Evolutionary conservation across 1,140 invertebrate genomes (phyloP).

Genomic region (Drosophila punjabiensis): DNA sequence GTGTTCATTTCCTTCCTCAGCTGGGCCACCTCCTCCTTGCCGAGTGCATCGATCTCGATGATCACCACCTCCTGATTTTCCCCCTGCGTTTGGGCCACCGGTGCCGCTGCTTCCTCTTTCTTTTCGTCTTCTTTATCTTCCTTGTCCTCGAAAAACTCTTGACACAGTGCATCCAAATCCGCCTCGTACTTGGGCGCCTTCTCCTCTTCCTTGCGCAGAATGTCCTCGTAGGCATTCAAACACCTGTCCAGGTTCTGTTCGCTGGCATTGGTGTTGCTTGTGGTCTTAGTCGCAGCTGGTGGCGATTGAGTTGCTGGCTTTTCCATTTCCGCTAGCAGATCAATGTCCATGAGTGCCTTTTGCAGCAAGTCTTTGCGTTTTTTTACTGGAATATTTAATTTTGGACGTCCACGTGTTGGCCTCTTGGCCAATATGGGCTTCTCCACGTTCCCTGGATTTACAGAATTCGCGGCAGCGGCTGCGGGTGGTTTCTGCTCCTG

Average conservation of each 20-base stretch:
- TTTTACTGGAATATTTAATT: not conserved
- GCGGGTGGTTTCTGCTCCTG: not conserved
- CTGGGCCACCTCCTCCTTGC: conserved; percentile 64
- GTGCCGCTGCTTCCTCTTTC: not conserved
- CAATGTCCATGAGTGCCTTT: conserved; percentile 76
- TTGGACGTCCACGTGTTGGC: conserved; percentile 21
- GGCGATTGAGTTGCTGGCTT: not conserved
- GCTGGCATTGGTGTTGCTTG: conserved; percentile 58
- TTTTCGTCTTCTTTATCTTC: conserved; percentile 1
- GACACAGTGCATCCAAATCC: conserved; percentile 60
- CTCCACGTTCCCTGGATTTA: not conserved
- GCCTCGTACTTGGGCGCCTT: conserved; percentile 25
- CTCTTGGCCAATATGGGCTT: not conserved
- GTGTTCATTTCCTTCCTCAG: conserved; percentile 53
- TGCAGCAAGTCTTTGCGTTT: conserved; percentile 63
- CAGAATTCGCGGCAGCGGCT: not conserved
- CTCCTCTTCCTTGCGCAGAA: conserved; percentile 60
- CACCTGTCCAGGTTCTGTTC: conserved; percentile 61
- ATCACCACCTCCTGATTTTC: conserved; percentile 59
- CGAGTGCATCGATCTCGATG: conserved; percentile 76
- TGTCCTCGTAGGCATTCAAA: conserved; percentile 65
- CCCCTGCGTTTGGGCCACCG: not conserved
- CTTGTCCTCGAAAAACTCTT: conserved; percentile 59
- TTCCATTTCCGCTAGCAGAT: conserved; percentile 53
- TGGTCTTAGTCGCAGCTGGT: conserved; percentile 8